phyloP scores from a whole-genome alignment of 2,888 invertebrate genomes.

The Gerris lacustris region DNA sequence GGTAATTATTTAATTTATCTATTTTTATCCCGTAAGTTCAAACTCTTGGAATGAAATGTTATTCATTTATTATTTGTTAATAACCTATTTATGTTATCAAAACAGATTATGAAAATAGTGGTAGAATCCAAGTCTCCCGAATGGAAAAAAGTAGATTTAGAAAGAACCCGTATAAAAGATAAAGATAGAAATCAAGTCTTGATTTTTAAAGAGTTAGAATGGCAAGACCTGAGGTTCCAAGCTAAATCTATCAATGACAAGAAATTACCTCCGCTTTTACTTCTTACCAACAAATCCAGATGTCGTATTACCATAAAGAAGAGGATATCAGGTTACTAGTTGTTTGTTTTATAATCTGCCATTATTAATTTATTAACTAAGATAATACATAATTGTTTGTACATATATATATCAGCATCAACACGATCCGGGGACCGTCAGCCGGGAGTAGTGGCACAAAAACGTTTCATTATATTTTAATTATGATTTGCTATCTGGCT shows the following conservation, averaged over 20 bases:
- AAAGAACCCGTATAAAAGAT: constrained; percentile 84
- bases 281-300: constrained; percentile 80
- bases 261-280: constrained; percentile 72
- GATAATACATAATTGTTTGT: too few relatives aligned
- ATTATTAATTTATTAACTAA: constrained; percentile 4
- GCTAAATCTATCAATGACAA: constrained; percentile 70
- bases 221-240: constrained; percentile 94
- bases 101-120: constrained; percentile 76
- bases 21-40: neutral
- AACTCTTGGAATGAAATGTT: too few relatives aligned
- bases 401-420: too few relatives aligned
- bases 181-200: constrained; percentile 75
- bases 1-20: constrained; percentile 43
- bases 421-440: too few relatives aligned
- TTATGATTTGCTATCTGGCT: too few relatives aligned
- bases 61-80: too few relatives aligned
- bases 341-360: neutral
- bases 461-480: too few relatives aligned
- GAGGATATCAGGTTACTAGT: constrained; percentile 57
- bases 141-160: constrained; percentile 76
- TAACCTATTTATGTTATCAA: too few relatives aligned
- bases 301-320: constrained; percentile 95
- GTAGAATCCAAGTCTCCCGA: constrained; percentile 89
- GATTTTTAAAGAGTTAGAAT: constrained; percentile 92
- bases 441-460: too few relatives aligned